Evolutionary conservation across 2,888 invertebrate genomes (phyloP).

Genomic region (Nomada ferruginata): DNA sequence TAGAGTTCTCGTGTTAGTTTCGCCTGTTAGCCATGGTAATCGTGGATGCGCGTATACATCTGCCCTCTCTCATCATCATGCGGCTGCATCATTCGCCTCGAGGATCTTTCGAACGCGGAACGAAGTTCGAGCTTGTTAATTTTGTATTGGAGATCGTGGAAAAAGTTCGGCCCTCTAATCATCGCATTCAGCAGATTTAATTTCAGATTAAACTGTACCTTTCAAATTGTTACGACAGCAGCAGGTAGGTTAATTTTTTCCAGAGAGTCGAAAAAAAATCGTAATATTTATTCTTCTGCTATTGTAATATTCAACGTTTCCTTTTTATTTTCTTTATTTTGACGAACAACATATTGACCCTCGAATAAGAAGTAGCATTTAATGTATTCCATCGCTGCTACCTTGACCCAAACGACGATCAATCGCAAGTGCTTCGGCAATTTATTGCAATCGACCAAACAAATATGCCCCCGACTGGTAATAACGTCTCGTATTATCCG

Average conservation of each 20-base stretch:
- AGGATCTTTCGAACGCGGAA: slow-evolving; percentile 14
- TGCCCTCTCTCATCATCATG: slow-evolving; percentile 41
- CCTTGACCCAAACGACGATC: slow-evolving; percentile 29
- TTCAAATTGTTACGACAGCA: background rate
- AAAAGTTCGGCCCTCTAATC: slow-evolving; percentile 1
- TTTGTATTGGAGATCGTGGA: slow-evolving; percentile 8
- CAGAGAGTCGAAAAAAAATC: background rate
- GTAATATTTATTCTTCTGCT: too few relatives aligned
- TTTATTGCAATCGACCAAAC: slow-evolving; percentile 45
- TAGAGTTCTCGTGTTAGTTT: slow-evolving; percentile 63
- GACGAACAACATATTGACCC: background rate
- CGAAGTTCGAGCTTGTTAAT: slow-evolving; percentile 37
- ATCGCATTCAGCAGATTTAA: background rate
- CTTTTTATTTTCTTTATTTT: too few relatives aligned
- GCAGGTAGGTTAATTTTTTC: background rate
- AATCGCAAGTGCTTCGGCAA: slow-evolving; percentile 21
- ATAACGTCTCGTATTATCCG: slow-evolving; percentile 18
- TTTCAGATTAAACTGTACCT: background rate
- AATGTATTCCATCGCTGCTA: background rate
- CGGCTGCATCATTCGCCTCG: slow-evolving; percentile 19
- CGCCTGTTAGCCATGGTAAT: slow-evolving; percentile 63
- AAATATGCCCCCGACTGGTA: slow-evolving; percentile 19
- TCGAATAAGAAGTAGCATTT: background rate
- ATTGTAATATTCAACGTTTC: too few relatives aligned
- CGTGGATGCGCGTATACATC: slow-evolving; percentile 23